These are phyloP conservation scores for Merodon equestris DNA, from an alignment of 2,888 invertebrate genomes.

Conservation along the genomic window DNA sequence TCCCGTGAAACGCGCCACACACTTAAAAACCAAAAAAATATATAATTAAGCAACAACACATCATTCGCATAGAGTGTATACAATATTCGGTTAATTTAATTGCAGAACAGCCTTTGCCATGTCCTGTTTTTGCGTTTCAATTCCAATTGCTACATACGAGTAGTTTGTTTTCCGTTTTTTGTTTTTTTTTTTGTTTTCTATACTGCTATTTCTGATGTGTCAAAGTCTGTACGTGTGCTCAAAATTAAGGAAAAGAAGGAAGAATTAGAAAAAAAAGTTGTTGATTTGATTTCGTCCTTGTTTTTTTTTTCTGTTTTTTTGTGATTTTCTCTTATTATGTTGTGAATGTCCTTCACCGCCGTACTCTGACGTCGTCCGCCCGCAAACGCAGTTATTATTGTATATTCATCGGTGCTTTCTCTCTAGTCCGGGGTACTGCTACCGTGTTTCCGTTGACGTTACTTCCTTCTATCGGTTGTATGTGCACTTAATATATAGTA, in stretches of 20 bases:
- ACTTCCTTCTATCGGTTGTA: slow-evolving; percentile 40
- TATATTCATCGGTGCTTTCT: slow-evolving; percentile 63
- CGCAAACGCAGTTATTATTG: slow-evolving; percentile 60
- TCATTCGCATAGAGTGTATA: slow-evolving; percentile 42
- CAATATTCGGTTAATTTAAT: slow-evolving; percentile 15
- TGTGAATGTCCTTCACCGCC: slow-evolving; percentile 65
- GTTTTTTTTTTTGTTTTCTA: slow-evolving; percentile 7
- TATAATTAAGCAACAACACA: slow-evolving; percentile 45
- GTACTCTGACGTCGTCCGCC: slow-evolving; percentile 57
- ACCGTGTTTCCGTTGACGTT: slow-evolving; percentile 62
- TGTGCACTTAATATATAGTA: slow-evolving; percentile 58
- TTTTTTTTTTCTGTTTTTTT: slow-evolving; percentile 31
- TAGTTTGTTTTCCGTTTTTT: slow-evolving; percentile 3
- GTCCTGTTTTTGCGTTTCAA: slow-evolving; percentile 34
- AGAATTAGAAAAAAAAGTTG: slow-evolving; percentile 43
- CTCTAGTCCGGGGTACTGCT: slow-evolving; percentile 44
- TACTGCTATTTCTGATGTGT: not conserved
- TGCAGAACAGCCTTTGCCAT: slow-evolving; percentile 32
- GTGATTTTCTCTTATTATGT: slow-evolving; percentile 45
- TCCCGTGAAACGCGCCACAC: slow-evolving; percentile 68
- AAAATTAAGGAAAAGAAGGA: slow-evolving; percentile 5
- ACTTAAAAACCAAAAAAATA: slow-evolving; percentile 37
- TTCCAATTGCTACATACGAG: no score
- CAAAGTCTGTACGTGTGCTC: slow-evolving; percentile 20
- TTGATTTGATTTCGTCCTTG: slow-evolving; percentile 56